These are phyloP conservation scores for Melieria omissa DNA, from an alignment of 2,888 invertebrate species.

Conservation along the genomic window DNA sequence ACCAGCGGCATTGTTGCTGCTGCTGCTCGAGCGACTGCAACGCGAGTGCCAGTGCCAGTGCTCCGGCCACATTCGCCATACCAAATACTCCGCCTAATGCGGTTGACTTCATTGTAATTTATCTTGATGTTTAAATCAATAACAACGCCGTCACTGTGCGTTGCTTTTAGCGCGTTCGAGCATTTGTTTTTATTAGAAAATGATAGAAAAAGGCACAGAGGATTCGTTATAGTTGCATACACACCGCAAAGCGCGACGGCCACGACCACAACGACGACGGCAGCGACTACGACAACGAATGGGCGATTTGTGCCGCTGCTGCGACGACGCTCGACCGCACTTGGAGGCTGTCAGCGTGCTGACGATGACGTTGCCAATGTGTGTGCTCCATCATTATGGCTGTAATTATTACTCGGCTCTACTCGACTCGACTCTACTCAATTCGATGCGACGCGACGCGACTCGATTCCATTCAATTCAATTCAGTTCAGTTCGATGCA, in stretches of 20 bases:
- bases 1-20: no score
- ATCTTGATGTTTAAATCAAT: constrained; percentile 66
- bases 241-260: constrained; percentile 43
- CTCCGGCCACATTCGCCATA: background rate
- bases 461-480: constrained; percentile 31
- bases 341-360: background rate
- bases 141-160: constrained; percentile 56
- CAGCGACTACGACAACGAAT: constrained; percentile 21
- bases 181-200: constrained; percentile 51
- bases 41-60: background rate
- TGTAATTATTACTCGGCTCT: constrained; percentile 42
- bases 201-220: constrained; percentile 52
- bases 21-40: background rate
- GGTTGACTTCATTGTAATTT: constrained; percentile 57
- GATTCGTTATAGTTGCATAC: constrained; percentile 4
- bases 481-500: constrained; percentile 1
- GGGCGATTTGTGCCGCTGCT: constrained; percentile 9
- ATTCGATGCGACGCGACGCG: constrained; percentile 37
- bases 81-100: constrained; percentile 44
- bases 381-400: constrained; percentile 56
- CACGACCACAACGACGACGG: constrained; percentile 27
- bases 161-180: constrained; percentile 52
- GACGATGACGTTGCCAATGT: constrained; percentile 33
- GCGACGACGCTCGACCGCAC: background rate
- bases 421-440: constrained; percentile 38